Evolutionary conservation across 2,888 invertebrate species (phyloP), one percentile per base, ranked within the genome.

Genomic region (Tetragonisca angustula): DNA sequence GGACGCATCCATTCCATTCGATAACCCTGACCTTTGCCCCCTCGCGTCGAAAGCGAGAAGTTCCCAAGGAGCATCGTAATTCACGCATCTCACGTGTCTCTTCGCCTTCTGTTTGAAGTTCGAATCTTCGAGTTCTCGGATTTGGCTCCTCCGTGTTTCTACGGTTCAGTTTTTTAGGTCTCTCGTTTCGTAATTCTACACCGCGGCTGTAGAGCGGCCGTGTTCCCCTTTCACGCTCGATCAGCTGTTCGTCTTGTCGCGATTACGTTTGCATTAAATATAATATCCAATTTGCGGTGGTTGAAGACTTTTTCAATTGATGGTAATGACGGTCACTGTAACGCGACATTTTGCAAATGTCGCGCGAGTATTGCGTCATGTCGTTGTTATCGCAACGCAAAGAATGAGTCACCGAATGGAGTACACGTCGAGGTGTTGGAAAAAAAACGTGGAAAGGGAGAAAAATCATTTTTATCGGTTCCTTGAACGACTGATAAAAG

Each of bases 11-110:
- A 19, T 61, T 61, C n/a, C 75, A 54, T 54, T 75, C 56, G 75
- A 3, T 43, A 65, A 49, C 67, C 67, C 67, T 75, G 75, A 76
- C 68, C 75, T 76, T 68, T 76, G 75, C 43, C 36, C 36, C 9
- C 21, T 15, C 73, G 17, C 24, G 21, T 62, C n/a, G 32, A 36
- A 32, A 36, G n/a, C 19, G 19, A 52, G 50, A 52, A 27, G 19
- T 68, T 64, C n/a, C 52, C 49, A 68, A 15, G n/a, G 49, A 59
- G 49, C 49, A 49, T 49, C 17, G 75, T 59, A 54, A 36, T 56
- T 75, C 75, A 68, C 68, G 54, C 59, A 67, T 75, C 43, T 43
- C 43, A 43, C 43, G 43, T 43, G 43, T 43, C 43, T 43, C 43
- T 9, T 43, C 75, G 27, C 27, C 27, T 49, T n/a, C 59, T 67